Conservation (phyloP, 2,888 invertebrate species). For the Drosophila mettleri region DNA sequence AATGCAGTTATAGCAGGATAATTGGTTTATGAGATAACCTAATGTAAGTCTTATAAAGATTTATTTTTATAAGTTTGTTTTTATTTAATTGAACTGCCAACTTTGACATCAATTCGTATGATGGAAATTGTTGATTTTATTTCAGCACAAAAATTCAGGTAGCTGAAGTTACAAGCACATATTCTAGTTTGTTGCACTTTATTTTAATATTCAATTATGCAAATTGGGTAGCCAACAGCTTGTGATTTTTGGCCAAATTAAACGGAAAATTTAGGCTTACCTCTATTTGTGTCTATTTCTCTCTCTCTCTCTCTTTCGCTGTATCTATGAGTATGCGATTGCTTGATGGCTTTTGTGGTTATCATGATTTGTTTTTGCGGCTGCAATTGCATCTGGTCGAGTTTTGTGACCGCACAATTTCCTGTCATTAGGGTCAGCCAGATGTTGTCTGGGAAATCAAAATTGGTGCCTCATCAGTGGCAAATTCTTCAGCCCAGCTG, state of each 20-base stretch:
- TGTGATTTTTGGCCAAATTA: conserved; percentile 58
- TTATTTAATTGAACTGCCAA: conserved; percentile 8
- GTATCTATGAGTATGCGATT: conserved; percentile 20
- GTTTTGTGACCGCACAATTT: conserved; percentile 70
- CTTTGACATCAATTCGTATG: not conserved
- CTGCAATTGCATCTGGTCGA: conserved; percentile 31
- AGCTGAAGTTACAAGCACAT: not conserved
- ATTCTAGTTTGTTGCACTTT: conserved; percentile 5
- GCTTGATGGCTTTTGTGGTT: conserved; percentile 67
- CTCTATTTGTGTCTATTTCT: not conserved
- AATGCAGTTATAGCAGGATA: not conserved
- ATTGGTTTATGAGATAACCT: not conserved
- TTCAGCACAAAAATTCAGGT: not conserved
- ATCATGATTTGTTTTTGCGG: conserved; percentile 78
- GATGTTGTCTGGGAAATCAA: conserved; percentile 58
- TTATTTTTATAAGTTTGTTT: not conserved
- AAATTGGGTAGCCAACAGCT: conserved; percentile 43
- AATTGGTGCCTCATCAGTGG: conserved; percentile 49
- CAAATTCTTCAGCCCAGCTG: conserved; percentile 35
- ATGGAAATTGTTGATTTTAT: not conserved
- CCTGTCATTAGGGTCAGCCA: conserved; percentile 79
- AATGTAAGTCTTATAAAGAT: not conserved
- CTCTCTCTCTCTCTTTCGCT: conserved; percentile 1
- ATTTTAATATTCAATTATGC: conserved; percentile 68
- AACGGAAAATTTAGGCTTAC: conserved; percentile 49